Evolutionary conservation across 2,888 invertebrate genomes (phyloP), one percentile per base, ranked within the genome.

Genomic region (Argyresthia goedartella): DNA sequence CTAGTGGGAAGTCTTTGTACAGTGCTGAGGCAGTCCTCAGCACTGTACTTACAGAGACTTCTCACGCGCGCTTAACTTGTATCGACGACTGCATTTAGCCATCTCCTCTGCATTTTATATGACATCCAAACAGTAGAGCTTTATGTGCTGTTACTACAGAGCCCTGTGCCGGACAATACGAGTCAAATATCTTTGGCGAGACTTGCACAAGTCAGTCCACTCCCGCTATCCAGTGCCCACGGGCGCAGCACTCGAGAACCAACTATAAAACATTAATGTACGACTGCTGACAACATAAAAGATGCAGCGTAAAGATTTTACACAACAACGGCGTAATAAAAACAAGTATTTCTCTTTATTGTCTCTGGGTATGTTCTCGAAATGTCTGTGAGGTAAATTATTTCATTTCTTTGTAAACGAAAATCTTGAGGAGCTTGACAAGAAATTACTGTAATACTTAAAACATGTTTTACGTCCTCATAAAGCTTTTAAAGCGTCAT

Each of bases 221-320:
- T 41, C 41, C n/a, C 41, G 13, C 41, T 41, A 41, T 41, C 3
- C 25, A 25, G 6, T 39, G 39, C n/a, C 10, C 39, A 39, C 39
- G 39, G 9, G 39, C 10, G 39, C 39, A 3, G 39, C 39, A 39
- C 39, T 39, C 10, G 3, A 39, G 39, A 11, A 39, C 39, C 39
- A 66, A 68, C 71, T 73, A 73, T 80, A 79, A 79, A 77, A 70
- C 70, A 68, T 61, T 73, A 71, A 77, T 76, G 80, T 77, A 80
- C 73, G 74, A 73, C 71, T 55, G 66, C 66, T 61, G 51, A 33
- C 63, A 63, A 69, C 69, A 74, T 76, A 78, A 77, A 77, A 76
- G 76, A 78, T 73, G 71, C 71, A 71, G 73, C 67, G 71, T 70
- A 63, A 67, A 75, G 71, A 74, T 75, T 75, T 72, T 72, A 78